Conservation (phyloP, 2,113 vertebrate genomes). For the Eupsittula cactorum region DNA sequence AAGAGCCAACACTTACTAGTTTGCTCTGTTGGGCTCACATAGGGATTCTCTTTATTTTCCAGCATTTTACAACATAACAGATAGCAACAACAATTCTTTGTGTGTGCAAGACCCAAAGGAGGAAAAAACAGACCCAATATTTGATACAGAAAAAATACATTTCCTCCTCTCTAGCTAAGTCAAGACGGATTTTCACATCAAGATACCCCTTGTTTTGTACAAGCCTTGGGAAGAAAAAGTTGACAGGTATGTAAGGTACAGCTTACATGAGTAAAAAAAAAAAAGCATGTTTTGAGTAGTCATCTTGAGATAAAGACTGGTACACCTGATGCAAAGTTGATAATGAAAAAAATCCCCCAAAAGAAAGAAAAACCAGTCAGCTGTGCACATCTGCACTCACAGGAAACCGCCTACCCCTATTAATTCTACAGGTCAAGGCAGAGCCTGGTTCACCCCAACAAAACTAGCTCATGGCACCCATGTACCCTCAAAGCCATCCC, state of each 20-base stretch:
- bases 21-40: neutral
- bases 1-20: neutral
- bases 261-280: neutral
- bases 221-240: neutral
- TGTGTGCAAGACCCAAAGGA: neutral
- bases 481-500: neutral
- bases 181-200: neutral
- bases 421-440: neutral
- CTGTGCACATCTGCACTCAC: neutral
- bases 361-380: neutral
- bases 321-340: neutral
- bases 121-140: neutral
- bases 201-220: neutral
- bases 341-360: neutral
- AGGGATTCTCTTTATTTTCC: neutral
- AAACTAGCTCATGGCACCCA: fast-evolving
- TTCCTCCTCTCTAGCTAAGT: neutral
- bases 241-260: neutral
- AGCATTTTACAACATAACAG: neutral
- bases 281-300: neutral
- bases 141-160: neutral
- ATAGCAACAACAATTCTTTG: neutral
- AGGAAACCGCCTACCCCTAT: neutral
- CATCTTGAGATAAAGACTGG: neutral
- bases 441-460: fast-evolving